Evolutionary conservation across 2,888 invertebrate genomes (phyloP).

Genomic region (Drosophila parthenogenetica): DNA sequence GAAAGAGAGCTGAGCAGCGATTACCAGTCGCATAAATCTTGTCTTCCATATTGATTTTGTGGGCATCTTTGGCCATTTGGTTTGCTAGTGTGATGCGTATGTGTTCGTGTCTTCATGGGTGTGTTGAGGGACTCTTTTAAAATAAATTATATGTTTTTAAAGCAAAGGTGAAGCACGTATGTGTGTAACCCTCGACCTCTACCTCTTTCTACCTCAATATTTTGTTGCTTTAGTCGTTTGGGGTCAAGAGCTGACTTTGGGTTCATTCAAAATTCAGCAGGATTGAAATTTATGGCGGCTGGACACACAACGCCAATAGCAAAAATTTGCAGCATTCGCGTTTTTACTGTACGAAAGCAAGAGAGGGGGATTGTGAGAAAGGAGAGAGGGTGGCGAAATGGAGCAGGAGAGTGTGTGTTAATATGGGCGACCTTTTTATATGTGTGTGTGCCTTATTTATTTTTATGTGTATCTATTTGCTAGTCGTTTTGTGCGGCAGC

Average conservation of each 20-base stretch:
- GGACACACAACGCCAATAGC: conserved; percentile 70
- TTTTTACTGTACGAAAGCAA: conserved; percentile 7
- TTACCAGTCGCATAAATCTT: conserved; percentile 77
- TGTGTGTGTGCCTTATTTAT: conserved; percentile 69
- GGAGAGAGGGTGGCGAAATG: background rate
- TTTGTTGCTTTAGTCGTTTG: conserved; percentile 15
- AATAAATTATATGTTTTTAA: conserved; percentile 80
- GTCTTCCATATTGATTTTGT: conserved; percentile 70
- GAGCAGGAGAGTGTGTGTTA: conserved; percentile 54
- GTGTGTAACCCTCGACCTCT: conserved; percentile 4
- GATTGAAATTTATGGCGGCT: conserved; percentile 81
- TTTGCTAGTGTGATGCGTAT: conserved; percentile 32
- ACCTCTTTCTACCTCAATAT: background rate
- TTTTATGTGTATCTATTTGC: conserved; percentile 80
- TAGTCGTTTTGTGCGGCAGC: conserved; percentile 71
- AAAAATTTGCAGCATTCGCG: conserved; percentile 64
- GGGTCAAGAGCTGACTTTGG: conserved; percentile 44
- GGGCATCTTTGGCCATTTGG: conserved; percentile 38
- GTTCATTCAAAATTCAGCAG: conserved; percentile 76
- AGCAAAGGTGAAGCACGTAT: conserved; percentile 66
- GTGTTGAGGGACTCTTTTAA: conserved; percentile 72
- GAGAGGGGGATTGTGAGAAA: background rate
- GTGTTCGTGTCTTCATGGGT: conserved; percentile 24
- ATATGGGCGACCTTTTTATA: conserved; percentile 61
- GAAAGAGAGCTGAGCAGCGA: conserved; percentile 65